These are phyloP conservation scores for Rhynchomys soricoides DNA, from an alignment of 2,113 vertebrate species.

Conservation along the genomic window DNA sequence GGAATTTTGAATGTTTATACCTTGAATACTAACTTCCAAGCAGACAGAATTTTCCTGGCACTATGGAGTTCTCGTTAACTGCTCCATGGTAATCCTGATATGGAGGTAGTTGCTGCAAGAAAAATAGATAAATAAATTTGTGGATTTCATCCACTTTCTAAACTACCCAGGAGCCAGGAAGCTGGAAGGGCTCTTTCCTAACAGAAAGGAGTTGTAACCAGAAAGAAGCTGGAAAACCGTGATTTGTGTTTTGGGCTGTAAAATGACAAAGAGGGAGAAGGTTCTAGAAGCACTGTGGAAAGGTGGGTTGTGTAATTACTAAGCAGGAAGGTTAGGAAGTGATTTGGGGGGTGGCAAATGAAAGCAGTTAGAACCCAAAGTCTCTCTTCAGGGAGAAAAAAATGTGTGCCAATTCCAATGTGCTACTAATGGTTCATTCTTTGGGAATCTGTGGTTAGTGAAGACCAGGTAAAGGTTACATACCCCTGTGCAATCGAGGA, in stretches of 20 bases:
- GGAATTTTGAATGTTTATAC: background rate
- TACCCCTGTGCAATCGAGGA: background rate
- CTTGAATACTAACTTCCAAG: background rate
- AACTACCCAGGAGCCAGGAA: background rate
- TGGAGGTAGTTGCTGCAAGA: background rate
- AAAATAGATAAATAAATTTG: background rate
- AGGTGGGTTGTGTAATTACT: background rate
- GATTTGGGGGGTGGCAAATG: background rate
- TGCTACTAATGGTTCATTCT: background rate
- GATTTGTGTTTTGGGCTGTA: background rate
- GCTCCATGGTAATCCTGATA: background rate
- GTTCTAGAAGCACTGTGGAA: background rate
- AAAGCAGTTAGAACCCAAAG: background rate
- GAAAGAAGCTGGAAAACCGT: background rate
- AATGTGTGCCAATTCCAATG: background rate
- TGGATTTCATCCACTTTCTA: background rate
- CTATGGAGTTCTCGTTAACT: background rate
- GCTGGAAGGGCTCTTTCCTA: background rate
- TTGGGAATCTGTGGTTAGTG: background rate
- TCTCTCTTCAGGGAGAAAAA: background rate
- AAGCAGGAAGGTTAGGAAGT: background rate
- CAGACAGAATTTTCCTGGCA: background rate
- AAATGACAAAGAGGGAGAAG: background rate
- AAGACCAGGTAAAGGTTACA: background rate
- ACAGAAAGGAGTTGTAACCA: background rate